These are phyloP conservation scores for Xiphophorus maculatus DNA, from an alignment of 2,113 vertebrate genomes.

Conservation along the genomic window DNA sequence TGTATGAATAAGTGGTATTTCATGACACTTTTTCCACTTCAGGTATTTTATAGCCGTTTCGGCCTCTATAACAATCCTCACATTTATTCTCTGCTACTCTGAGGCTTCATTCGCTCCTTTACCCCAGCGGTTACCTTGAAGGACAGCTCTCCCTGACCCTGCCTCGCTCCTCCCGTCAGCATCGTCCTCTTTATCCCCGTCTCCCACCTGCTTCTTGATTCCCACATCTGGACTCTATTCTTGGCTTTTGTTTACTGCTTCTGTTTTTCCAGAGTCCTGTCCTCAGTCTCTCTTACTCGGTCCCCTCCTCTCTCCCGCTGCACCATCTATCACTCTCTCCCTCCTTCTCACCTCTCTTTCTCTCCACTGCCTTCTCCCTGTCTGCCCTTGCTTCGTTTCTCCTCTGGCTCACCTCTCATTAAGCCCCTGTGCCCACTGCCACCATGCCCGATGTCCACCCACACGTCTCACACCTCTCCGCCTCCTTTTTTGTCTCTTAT, in stretches of 20 bases:
- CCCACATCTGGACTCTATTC: constrained; percentile 76
- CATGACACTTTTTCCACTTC: not conserved
- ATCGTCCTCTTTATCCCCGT: constrained; percentile 46
- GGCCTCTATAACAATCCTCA: no score
- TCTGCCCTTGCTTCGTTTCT: constrained; percentile 75
- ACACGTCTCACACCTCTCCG: constrained; percentile 72
- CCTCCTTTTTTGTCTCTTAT: constrained; percentile 54
- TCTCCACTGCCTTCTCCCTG: constrained; percentile 54
- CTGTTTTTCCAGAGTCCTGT: constrained; percentile 63
- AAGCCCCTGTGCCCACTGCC: constrained; percentile 73
- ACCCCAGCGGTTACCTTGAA: constrained; percentile 6
- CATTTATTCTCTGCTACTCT: not conserved
- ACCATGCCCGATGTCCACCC: constrained; percentile 75
- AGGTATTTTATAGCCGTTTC: not conserved
- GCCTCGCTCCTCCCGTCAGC: constrained; percentile 33
- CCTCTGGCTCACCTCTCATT: constrained; percentile 82
- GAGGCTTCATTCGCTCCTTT: not conserved
- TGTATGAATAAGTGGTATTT: not conserved
- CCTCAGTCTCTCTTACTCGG: constrained; percentile 53
- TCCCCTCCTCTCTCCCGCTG: constrained; percentile 42
- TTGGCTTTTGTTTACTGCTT: constrained; percentile 74
- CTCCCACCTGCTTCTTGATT: constrained; percentile 65
- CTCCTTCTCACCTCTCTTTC: constrained; percentile 72
- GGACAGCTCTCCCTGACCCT: constrained; percentile 17
- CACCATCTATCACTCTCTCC: constrained; percentile 76